Percentiles rank a stretch among this genome's conserved stretches.
These are phyloP conservation scores for Otocyon megalotis DNA, from an alignment of 2,113 vertebrate species.

Conservation along the genomic window DNA sequence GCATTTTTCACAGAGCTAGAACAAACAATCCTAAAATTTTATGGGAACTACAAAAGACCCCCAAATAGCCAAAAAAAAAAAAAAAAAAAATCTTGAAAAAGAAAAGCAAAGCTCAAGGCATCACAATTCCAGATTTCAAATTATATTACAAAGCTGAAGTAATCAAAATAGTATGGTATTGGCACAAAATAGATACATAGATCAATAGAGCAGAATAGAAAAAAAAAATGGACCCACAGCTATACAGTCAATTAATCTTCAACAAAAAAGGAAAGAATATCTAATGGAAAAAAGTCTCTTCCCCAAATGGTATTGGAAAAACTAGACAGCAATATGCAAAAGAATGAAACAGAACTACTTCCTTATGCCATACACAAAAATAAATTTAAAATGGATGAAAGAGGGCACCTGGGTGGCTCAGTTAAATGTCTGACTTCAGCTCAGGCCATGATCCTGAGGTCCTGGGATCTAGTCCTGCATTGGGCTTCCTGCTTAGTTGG, in stretches of 20 bases:
- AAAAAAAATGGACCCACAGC: not conserved
- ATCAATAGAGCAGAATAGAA: not conserved
- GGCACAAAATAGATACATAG: not conserved
- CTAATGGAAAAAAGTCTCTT: not conserved
- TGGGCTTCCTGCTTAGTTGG: too few species aligned
- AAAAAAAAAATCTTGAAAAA: not conserved
- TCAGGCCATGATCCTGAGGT: too few species aligned
- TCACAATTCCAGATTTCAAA: not conserved
- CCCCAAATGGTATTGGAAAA: not conserved
- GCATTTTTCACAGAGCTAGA: not conserved
- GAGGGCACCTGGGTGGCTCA: too few species aligned
- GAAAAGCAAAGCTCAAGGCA: not conserved
- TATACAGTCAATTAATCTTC: not conserved
- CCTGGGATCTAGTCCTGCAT: too few species aligned
- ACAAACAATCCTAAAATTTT: not conserved
- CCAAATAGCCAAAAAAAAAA: not conserved
- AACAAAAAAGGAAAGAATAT: not conserved
- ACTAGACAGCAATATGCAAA: not conserved
- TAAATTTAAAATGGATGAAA: not conserved
- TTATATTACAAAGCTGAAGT: not conserved
- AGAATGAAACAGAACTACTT: not conserved
- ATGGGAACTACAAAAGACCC: not conserved
- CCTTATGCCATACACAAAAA: not conserved
- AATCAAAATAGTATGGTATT: not conserved
- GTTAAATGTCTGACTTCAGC: too few species aligned